Base-by-base conservation (phyloP, 1,140 invertebrate genomes). In the Semibalanus balanoides region DNA sequence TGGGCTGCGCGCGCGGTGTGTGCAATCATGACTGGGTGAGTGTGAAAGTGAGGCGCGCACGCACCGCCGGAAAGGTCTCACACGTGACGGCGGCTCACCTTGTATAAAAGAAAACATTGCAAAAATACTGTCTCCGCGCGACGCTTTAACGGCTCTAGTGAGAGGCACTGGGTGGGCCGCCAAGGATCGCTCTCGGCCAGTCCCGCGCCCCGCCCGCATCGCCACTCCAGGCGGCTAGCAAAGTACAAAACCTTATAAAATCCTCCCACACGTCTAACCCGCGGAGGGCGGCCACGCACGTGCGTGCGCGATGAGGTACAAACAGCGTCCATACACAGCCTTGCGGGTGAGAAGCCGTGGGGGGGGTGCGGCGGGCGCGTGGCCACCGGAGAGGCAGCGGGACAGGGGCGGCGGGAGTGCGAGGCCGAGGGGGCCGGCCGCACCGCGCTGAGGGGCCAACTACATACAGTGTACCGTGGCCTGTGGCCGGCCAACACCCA, bases 21-120 rank as follows among this genome's bases (percentile, higher is more conserved):
- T 70, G 25, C 25, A 70, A 28, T 28, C 0, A 29, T 29, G n/a
- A 30, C 9, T 72, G 28, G 28, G 28, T 30, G 29, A 22, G 29
- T 29, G 29, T 22, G 28, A 17, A 30, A 28, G n/a, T 70, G 70
- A 72, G 29, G n/a, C n/a, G 25, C 70, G 25, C 70, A 29, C n/a
- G 19, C 3, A 19, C 70, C 0, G 19, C 28, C n/a, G 70, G 3
- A 27, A 29, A 72, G n/a, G 25, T 72, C 70, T 9, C 7, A 28
- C 9, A n/a, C 19, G 70, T 72, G 70, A 17, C n/a, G 11, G 28
- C 70, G 3, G 29, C n/a, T 30, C 70, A 29, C 9, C 29, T 28
- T 72, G 70, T 29, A 72, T 72, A 72, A 72, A 28, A 72, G 29
- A 72, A 72, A 30, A 28, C 70, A 72, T 28, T 72, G 70, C 28